A percentile compares a stretch with the other conserved stretches of the same genome.
Evolutionary conservation across 2,113 vertebrate species (phyloP).

Genomic region (Clarias batrachus): DNA sequence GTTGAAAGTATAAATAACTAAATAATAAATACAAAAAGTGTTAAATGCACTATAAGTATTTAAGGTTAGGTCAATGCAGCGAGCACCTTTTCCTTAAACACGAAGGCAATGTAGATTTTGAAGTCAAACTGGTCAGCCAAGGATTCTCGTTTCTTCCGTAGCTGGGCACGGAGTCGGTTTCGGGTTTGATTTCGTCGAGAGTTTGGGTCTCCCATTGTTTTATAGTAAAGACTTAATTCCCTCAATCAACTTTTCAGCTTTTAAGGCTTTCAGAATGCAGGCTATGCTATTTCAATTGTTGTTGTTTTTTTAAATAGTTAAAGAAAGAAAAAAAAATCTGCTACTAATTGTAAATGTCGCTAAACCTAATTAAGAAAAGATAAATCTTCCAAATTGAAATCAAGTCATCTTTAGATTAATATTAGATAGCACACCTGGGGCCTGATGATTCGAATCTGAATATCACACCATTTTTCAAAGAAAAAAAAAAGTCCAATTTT

Average conservation of each 20-base stretch:
- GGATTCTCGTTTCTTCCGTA: conserved; percentile 99
- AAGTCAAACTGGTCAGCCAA: conserved; percentile 99
- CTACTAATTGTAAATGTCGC: conserved; percentile 60
- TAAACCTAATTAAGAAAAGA: conserved; percentile 63
- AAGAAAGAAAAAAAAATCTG: conserved; percentile 61
- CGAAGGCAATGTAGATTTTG: conserved; percentile 99
- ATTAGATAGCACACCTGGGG: conserved; percentile 60
- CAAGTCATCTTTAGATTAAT: conserved; percentile 70
- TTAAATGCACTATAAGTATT: background rate
- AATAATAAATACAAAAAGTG: background rate
- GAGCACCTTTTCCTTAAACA: conserved; percentile 98
- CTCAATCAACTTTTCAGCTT: conserved; percentile 52
- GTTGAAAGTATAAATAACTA: background rate
- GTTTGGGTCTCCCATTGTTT: conserved; percentile 98
- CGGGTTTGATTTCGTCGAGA: conserved; percentile 98
- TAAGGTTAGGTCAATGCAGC: background rate
- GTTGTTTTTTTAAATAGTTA: conserved; percentile 46
- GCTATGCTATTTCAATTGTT: conserved; percentile 45
- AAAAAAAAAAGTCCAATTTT: conserved; percentile 48
- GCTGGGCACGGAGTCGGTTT: conserved; percentile 99
- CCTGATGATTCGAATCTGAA: conserved; percentile 61
- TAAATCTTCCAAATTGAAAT: conserved; percentile 62
- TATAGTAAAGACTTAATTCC: conserved; percentile 64
- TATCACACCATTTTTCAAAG: conserved; percentile 65
- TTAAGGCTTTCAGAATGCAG: conserved; percentile 41